These are phyloP conservation scores for Caenorhabditis doughertyi DNA, from an alignment of 2,888 invertebrate genomes.

Conservation along the genomic window DNA sequence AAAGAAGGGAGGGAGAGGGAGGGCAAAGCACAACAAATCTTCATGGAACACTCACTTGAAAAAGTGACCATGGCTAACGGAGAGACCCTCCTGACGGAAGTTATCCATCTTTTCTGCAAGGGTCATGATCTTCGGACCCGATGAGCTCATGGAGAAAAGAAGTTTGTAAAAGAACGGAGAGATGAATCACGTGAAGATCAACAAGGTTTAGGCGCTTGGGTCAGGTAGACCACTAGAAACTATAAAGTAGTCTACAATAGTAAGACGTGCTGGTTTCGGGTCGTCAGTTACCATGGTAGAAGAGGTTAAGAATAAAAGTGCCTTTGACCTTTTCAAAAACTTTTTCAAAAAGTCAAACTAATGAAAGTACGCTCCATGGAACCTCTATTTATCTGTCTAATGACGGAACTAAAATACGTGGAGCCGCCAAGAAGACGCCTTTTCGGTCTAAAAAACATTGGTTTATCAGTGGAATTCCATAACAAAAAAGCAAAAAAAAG, in stretches of 20 bases:
- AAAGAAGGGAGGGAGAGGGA: not conserved
- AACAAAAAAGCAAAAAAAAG: not conserved
- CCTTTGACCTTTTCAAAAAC: too few species aligned
- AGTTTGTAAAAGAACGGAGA: not conserved
- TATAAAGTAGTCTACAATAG: not conserved
- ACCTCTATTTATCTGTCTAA: not conserved
- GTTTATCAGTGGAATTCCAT: conserved; percentile 1
- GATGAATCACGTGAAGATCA: conserved; percentile 39
- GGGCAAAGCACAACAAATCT: conserved; percentile 44
- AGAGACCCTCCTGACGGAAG: conserved; percentile 18
- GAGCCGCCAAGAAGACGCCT: not conserved
- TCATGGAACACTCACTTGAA: conserved; percentile 47
- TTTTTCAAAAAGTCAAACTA: too few species aligned
- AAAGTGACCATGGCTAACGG: conserved; percentile 32
- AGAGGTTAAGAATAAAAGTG: too few species aligned
- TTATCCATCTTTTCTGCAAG: conserved; percentile 37
- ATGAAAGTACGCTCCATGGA: not conserved
- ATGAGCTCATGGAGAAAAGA: conserved; percentile 16
- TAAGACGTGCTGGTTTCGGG: too few species aligned
- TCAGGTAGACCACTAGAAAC: not conserved
- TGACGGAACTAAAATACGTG: too few species aligned
- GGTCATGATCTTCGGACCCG: conserved; percentile 45
- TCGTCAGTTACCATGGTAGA: too few species aligned
- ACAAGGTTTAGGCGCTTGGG: not conserved
- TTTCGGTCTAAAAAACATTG: not conserved